A percentile compares a stretch with the other conserved stretches of the same genome.
These are phyloP conservation scores for Parthenolecanium corni DNA, from an alignment of 2,888 invertebrate species.

Conservation along the genomic window DNA sequence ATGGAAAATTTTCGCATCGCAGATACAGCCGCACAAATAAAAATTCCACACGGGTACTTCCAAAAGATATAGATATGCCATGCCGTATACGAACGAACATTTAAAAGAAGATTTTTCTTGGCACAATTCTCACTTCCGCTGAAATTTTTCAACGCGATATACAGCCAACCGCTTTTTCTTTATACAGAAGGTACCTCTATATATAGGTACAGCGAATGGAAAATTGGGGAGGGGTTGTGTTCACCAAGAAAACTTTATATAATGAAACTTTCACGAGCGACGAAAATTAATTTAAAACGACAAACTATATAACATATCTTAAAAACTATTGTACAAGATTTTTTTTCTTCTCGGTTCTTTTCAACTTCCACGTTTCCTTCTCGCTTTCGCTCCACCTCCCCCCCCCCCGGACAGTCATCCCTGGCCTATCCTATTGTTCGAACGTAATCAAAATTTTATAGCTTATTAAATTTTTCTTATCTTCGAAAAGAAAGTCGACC, in stretches of 20 bases:
- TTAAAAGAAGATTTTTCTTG: neutral
- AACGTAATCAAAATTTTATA: slow-evolving; percentile 15
- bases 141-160: no score
- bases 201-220: neutral
- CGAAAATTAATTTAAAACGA: slow-evolving; percentile 11
- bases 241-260: slow-evolving; percentile 5
- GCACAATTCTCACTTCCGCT: neutral
- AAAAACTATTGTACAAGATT: slow-evolving; percentile 3
- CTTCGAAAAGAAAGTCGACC: neutral
- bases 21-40: no score
- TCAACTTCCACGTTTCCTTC: neutral
- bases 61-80: no score
- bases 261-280: slow-evolving; percentile 3
- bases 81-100: neutral
- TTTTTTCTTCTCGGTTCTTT: neutral
- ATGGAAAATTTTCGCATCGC: no score
- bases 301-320: slow-evolving; percentile 2
- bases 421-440: neutral
- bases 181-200: no score
- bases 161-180: no score
- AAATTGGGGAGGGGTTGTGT: neutral
- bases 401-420: no score
- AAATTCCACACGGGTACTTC: no score
- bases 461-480: slow-evolving; percentile 13
- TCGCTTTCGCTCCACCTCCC: no score